A percentile compares a stretch with the other conserved stretches of the same genome.
phyloP scores from a whole-genome alignment of 2,797 vertebrate genomes.

The Diplodus puntazzo region DNA sequence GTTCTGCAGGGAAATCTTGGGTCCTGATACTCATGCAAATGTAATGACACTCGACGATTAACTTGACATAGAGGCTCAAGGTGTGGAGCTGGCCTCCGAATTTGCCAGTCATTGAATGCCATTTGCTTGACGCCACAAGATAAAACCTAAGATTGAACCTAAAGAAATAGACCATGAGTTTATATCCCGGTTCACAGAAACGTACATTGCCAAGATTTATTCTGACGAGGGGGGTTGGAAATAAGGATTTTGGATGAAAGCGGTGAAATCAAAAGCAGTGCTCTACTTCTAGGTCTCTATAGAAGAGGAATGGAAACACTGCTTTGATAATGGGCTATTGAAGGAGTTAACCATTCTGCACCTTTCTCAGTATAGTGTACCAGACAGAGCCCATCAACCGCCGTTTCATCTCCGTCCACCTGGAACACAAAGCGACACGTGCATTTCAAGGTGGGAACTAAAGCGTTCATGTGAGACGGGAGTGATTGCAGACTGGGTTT shows the following conservation, averaged over 20 bases:
- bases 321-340: background rate
- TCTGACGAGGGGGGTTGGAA: background rate
- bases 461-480: slow-evolving; percentile 8
- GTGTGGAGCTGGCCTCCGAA: no score
- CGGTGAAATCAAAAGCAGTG: background rate
- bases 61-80: no score
- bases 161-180: no score
- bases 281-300: background rate
- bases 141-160: no score
- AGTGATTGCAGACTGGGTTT: slow-evolving; percentile 10
- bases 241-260: background rate
- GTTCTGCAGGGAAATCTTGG: no score
- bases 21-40: no score
- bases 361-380: background rate
- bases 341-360: background rate
- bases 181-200: no score
- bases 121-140: no score
- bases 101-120: no score
- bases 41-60: no score
- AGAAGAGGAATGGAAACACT: background rate
- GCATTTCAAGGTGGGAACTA: slow-evolving; percentile 11
- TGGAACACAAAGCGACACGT: slow-evolving; percentile 14
- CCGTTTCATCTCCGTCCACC: slow-evolving; percentile 17
- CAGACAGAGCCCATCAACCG: background rate
- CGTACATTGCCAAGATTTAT: no score